Evolutionary conservation across 1,140 invertebrate genomes (phyloP).

Genomic region (Drosophila kepulauana): DNA sequence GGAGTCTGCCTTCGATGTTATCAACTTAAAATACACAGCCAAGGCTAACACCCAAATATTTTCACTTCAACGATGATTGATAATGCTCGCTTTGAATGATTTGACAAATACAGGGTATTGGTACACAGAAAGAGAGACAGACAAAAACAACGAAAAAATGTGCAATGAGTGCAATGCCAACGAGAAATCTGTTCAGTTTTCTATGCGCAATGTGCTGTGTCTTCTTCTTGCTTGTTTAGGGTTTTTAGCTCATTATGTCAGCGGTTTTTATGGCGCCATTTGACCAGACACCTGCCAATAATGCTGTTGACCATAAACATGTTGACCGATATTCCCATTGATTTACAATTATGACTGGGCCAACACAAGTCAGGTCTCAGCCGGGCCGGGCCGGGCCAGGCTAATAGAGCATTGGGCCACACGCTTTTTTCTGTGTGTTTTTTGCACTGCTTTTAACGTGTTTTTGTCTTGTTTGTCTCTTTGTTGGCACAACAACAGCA

Average conservation of each 20-base stretch:
- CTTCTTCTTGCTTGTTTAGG: conserved; percentile 16
- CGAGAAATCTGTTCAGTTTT: background rate
- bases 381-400: background rate
- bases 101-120: conserved; percentile 44
- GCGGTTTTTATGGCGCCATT: conserved; percentile 51
- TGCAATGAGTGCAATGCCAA: conserved; percentile 56
- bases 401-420: conserved; percentile 9
- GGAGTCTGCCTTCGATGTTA: no score
- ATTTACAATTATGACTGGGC: conserved; percentile 46
- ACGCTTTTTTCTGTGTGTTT: background rate
- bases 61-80: no score
- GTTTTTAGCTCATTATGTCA: conserved; percentile 66
- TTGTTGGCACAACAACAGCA: background rate
- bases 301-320: conserved; percentile 34
- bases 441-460: background rate
- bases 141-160: background rate
- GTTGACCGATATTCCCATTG: conserved; percentile 48
- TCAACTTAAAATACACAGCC: no score
- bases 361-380: background rate
- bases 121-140: conserved; percentile 4
- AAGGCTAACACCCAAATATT: no score
- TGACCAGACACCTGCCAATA: conserved; percentile 44
- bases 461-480: conserved; percentile 11
- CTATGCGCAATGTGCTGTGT: background rate
- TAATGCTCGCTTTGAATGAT: background rate